A percentile compares a stretch with the other conserved stretches of the same genome.
These are phyloP conservation scores for Campoplex nolae DNA, from an alignment of 2,888 invertebrate species.

Conservation along the genomic window DNA sequence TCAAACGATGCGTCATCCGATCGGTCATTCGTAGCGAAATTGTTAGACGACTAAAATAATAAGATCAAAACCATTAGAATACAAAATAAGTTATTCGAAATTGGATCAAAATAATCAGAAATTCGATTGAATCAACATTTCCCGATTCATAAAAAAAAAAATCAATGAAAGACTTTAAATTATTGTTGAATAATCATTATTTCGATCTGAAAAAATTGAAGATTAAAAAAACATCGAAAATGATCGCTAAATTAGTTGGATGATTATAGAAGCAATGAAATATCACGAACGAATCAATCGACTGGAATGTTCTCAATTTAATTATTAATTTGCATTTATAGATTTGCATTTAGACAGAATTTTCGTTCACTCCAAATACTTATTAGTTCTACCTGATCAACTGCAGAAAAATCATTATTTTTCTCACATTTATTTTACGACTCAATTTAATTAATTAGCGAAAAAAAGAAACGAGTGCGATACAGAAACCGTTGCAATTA, in stretches of 20 bases:
- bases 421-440: not conserved
- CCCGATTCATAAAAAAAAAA: not conserved
- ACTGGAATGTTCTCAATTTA: not conserved
- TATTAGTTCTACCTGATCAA: not conserved
- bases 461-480: not conserved
- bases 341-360: not conserved
- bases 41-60: not conserved
- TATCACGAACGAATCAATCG: not conserved
- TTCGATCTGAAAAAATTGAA: not conserved
- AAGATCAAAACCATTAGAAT: not conserved
- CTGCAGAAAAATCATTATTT: not conserved
- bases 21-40: not conserved
- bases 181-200: not conserved
- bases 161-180: not conserved
- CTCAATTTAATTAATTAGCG: constrained; percentile 1
- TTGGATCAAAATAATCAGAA: not conserved
- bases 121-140: not conserved
- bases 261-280: too few species aligned
- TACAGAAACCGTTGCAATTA: constrained; percentile 10
- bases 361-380: not conserved
- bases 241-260: too few species aligned
- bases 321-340: not conserved
- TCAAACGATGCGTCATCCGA: constrained; percentile 13
- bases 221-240: not conserved
- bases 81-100: too few species aligned